Evolutionary conservation across 2,113 vertebrate species (phyloP).

Genomic region (Nicator chloris): DNA sequence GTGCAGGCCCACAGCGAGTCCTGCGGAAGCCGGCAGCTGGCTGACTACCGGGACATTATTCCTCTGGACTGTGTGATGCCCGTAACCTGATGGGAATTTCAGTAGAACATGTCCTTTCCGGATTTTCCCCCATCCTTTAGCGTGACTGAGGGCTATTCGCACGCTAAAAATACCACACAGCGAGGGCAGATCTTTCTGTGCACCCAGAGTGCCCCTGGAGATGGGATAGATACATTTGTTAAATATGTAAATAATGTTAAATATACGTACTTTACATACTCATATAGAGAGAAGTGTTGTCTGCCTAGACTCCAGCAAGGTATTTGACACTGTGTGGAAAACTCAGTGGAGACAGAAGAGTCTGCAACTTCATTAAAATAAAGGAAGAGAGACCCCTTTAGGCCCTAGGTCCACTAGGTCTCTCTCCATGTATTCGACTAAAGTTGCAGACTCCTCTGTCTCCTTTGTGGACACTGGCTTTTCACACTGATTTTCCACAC

Average conservation of each 20-base stretch:
- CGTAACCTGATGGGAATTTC: neutral
- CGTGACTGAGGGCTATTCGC: rapidly evolving
- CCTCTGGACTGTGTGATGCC: too few species aligned
- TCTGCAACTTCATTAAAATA: neutral
- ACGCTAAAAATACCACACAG: rapidly evolving
- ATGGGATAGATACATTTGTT: rapidly evolving
- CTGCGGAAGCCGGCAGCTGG: neutral
- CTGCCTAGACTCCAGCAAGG: too few species aligned
- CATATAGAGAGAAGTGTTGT: neutral
- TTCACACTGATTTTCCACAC: neutral
- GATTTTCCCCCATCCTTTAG: rapidly evolving
- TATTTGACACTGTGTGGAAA: neutral
- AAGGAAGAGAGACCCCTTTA: neutral
- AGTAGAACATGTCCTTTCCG: neutral
- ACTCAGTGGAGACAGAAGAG: too few species aligned
- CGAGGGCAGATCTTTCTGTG: rapidly evolving
- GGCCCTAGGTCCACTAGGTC: too few species aligned
- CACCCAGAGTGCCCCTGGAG: neutral
- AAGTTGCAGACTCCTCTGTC: neutral
- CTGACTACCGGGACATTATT: rapidly evolving
- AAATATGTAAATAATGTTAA: neutral
- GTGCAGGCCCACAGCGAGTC: neutral
- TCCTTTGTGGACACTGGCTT: neutral
- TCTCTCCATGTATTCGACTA: neutral
- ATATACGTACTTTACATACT: too few species aligned